Conservation (phyloP, 2,797 vertebrate genomes). For the Pterois miles region DNA sequence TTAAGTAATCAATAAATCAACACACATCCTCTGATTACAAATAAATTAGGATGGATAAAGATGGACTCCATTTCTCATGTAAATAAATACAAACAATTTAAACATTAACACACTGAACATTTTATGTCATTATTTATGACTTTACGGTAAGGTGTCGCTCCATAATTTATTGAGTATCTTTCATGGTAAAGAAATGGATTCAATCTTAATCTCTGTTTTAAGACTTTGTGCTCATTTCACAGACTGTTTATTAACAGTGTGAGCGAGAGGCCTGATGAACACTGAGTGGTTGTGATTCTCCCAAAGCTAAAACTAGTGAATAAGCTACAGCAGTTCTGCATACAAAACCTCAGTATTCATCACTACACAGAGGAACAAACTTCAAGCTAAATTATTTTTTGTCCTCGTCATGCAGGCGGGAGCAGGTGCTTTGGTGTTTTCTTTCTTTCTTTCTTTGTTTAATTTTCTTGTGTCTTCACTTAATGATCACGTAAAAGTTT, state of each 20-base stretch:
- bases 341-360: not conserved
- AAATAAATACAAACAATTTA: not conserved
- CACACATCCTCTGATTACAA: not conserved
- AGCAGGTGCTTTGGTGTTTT: not conserved
- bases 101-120: too few species aligned
- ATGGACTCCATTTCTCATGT: not conserved
- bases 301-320: constrained; percentile 71
- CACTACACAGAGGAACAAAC: not conserved
- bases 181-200: not conserved
- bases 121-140: not conserved
- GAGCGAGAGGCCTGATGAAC: constrained; percentile 43
- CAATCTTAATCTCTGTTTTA: too few species aligned
- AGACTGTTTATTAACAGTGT: not conserved
- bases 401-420: not conserved
- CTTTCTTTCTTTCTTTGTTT: not conserved
- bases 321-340: constrained; percentile 68
- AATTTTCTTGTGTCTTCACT: not conserved
- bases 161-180: not conserved
- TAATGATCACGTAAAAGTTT: not conserved
- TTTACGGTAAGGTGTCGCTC: not conserved
- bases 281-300: constrained; percentile 75
- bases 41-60: not conserved
- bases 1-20: not conserved
- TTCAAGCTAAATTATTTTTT: not conserved
- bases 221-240: constrained; percentile 19